Evolutionary conservation across 1,140 invertebrate genomes (phyloP), one percentile per base, ranked within the genome.

Genomic region (Phenacoccus solenopsis): DNA sequence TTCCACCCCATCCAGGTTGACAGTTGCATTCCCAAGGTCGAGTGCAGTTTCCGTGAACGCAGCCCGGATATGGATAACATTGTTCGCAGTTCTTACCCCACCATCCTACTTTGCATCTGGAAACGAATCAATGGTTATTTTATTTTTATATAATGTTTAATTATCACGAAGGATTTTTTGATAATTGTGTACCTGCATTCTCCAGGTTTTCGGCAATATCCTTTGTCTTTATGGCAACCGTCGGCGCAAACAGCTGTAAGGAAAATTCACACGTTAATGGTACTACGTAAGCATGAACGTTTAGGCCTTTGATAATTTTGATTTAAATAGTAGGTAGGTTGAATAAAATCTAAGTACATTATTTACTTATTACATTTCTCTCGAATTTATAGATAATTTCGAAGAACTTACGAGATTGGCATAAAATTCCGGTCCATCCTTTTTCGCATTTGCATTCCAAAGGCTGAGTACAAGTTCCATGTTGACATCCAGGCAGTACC

Each of bases 21-120:
- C 92, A 94, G 74, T 87, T 86, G 77, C 92, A 94, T 76, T 93
- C 90, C 90, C 90, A 94, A n/a, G 91, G 90, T 27, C 86, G 82
- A 75, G 85, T 87, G 77, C 92, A 95, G 38, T 84, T 82, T 16
- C 92, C 92, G 77, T 94, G 87, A 32, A 87, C 85, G 76, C 91
- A 94, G 57, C 90, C 91, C 0, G 91, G 91, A 79, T 94, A 94
- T 0, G 86, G 82, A 71, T 88, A 88, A 77, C 92, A 95, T 77
- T 90, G 84, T 57, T 88, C 85, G 76, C 92, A 95, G 72, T 88
- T 86, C 1, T 82, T 78, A 1, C 92, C 92, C 56, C 84, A 89
- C 90, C 90, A 95, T n/a, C 92, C 92, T 1, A 90, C 86, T 75
- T 89, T 89, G 78, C 91, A 94, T 75, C 92, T 89, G 80, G 81